A percentile compares a stretch with the other conserved stretches of the same genome.
phyloP scores from a whole-genome alignment of 2,113 vertebrate species.

The Fukomys damarensis region DNA sequence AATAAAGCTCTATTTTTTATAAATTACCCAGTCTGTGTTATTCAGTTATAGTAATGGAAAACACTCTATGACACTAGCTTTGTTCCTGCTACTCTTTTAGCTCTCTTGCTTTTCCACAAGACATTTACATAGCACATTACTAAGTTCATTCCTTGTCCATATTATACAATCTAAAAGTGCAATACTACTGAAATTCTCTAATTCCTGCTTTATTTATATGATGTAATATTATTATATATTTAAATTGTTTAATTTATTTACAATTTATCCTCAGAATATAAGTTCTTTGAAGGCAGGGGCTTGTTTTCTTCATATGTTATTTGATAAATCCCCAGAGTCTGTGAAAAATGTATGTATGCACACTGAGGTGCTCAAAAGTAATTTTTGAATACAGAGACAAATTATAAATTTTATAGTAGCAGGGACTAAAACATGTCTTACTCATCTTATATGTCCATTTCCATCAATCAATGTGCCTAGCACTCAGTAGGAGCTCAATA shows the following conservation, averaged over 20 bases:
- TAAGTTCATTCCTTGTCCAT: not conserved
- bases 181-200: not conserved
- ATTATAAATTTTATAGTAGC: not conserved
- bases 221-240: not conserved
- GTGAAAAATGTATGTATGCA: not conserved
- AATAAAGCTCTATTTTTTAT: not conserved
- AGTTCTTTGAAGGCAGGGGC: not conserved
- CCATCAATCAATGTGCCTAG: not conserved
- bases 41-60: not conserved
- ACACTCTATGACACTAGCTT: not conserved
- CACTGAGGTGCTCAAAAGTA: not conserved
- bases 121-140: not conserved
- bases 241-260: constrained; percentile 30
- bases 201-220: not conserved
- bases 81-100: not conserved
- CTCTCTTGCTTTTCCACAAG: not conserved
- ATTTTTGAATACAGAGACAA: constrained; percentile 25
- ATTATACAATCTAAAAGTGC: not conserved
- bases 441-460: not conserved
- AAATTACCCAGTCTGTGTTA: not conserved
- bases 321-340: not conserved
- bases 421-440: not conserved
- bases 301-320: not conserved
- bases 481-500: not conserved
- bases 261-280: not conserved